Base-by-base conservation (phyloP, 2,113 vertebrate species). In the Bombycilla garrulus region DNA sequence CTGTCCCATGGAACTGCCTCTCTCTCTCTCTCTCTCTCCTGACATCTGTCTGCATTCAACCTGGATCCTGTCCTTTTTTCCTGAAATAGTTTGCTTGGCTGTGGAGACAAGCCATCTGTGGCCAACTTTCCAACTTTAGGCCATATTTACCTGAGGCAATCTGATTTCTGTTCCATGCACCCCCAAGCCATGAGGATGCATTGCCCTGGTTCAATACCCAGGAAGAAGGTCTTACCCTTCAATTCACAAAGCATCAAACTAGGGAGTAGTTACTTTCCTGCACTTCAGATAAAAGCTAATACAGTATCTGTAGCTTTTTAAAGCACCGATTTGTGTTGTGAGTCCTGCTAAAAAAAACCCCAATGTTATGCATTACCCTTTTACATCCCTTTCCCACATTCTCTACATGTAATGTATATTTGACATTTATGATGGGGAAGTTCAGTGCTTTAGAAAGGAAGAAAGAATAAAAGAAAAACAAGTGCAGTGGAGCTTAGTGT, bases 131-230 rank as follows among this genome's bases (percentile, higher is more conserved):
- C n/a, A n/a, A 51, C 6, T 74, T 53, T 42, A 40, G 66, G 56
- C 10, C 29, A 38, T 14, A 22, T 8, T 62, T 74, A 51, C 12
- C 6, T 0, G 2, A 60, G 40, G 51, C 4, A 47, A 12, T 15
- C 21, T 56, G 22, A n/a, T 44, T 87, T 91, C 38, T 70, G 4
- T 38, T 81, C 44, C 50, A 6, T 23, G 26, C 33, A 38, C 2
- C 6, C 9, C 7, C 5, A 47, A 0, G 1, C 16, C 23, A n/a
- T 0, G 0, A 67, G 6, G 21, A 29, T 6, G 5, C 11, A 19
- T 19, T 45, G 21, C 38, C 19, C 12, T 72, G 24, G 40, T 16
- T 69, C 3, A 1, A 6, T 33, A 57, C 5, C 10, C 33, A 24
- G 47, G 31, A 22, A 57, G 22, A 47, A 44, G 4, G 13, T 42